These are phyloP conservation scores for Pollenia labialis DNA, from an alignment of 2,888 invertebrate species.

Conservation along the genomic window DNA sequence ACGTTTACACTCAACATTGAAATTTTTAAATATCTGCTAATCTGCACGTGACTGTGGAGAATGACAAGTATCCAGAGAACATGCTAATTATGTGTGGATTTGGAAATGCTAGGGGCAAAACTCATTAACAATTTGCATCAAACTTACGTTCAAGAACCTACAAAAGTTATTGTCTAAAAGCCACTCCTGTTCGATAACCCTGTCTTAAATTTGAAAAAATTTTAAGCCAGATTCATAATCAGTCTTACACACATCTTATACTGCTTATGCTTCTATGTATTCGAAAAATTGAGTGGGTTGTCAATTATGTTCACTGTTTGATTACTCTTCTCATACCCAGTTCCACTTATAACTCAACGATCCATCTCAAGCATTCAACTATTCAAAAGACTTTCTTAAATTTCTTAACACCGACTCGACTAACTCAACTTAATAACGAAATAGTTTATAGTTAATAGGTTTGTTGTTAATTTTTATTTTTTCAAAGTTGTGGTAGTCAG, in stretches of 20 bases:
- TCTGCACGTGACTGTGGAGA: too few relatives aligned
- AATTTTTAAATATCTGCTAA: too few relatives aligned
- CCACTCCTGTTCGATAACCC: neutral
- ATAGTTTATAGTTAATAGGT: constrained; percentile 57
- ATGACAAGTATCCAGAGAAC: too few relatives aligned
- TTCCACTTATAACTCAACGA: constrained; percentile 1
- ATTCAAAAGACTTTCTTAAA: constrained; percentile 45
- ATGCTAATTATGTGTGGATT: too few relatives aligned
- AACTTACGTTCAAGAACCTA: too few relatives aligned
- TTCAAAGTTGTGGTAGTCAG: neutral
- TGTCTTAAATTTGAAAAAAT: neutral
- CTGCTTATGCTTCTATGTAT: constrained; percentile 65
- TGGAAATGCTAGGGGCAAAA: too few relatives aligned
- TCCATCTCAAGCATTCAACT: neutral
- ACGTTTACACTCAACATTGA: too few relatives aligned
- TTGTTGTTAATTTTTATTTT: constrained; percentile 28
- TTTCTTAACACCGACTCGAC: constrained; percentile 28
- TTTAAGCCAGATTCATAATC: constrained; percentile 32
- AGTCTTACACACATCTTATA: neutral
- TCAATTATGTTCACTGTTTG: constrained; percentile 65
- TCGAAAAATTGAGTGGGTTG: constrained; percentile 62
- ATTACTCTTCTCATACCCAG: constrained; percentile 35
- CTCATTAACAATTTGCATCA: too few relatives aligned
- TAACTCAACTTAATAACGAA: constrained; percentile 51
- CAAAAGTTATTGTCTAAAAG: too few relatives aligned